Evolutionary conservation across 1,140 invertebrate species (phyloP), one percentile per base, ranked within the genome.

Genomic region (Euschistus heros): DNA sequence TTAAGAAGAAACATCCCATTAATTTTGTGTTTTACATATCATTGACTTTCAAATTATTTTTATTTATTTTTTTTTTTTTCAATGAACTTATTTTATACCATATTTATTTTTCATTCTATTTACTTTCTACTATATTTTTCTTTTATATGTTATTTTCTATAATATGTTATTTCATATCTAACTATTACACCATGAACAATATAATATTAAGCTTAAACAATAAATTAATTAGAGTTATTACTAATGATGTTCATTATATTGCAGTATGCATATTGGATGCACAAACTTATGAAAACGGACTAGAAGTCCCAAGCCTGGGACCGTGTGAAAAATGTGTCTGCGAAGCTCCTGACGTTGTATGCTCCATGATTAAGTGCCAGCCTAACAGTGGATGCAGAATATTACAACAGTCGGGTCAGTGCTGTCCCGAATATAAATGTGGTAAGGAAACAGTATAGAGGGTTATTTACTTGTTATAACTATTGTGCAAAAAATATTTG

Each of bases 361-460:
- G 72, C 63, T 59, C 69, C 8, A 70, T 72, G 68, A 68, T 70
- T 14, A 69, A 69, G 50, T 73, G 72, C 64, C 65, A 67, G 20
- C 44, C 68, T 64, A 81, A 84, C 5, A 71, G 57, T 46, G 86
- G 86, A 69, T 89, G 87, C 76, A 82, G 83, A 71, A 85, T 84
- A 18, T 80, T 89, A 66, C 83, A 87, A 71, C 78, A 81, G 64
- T 80, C 84, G 15, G 85, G 87, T 72, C 80, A 85, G 69, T 89
- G 87, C 74, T 89, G 87, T 73, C 87, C 87, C 17, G 84, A 85
- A 68, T 89, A 88, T 74, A 82, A 87, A 76, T 89, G 87, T 73
- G 86, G 86, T 88, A 78, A 80, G 78, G 8, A 37, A 37, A 10
- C 13, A 37, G 8, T 37, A 37, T 37, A n/a, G n/a, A n/a, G n/a